These are phyloP conservation scores for Camelus bactrianus DNA, from an alignment of 2,113 vertebrate species.

Conservation along the genomic window DNA sequence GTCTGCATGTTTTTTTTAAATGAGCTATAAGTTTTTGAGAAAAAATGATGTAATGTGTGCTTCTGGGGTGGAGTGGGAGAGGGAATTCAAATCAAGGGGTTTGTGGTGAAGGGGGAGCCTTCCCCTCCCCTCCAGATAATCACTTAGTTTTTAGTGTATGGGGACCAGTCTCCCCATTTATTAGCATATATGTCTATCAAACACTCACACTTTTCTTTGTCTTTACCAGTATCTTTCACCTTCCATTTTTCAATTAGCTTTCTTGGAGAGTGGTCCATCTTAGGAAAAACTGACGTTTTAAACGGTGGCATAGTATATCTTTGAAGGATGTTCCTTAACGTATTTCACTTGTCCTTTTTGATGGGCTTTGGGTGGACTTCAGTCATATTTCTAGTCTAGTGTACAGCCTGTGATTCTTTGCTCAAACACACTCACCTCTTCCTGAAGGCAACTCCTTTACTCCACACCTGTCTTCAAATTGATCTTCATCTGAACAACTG, in stretches of 20 bases:
- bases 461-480: conserved; percentile 53
- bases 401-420: not conserved
- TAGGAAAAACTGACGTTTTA: not conserved
- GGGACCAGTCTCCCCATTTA: not conserved
- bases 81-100: not conserved
- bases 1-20: not conserved
- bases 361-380: not conserved
- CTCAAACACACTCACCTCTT: not conserved
- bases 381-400: not conserved
- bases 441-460: not conserved
- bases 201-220: not conserved
- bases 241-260: not conserved
- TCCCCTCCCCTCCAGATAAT: not conserved
- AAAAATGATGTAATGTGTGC: not conserved
- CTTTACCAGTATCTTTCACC: not conserved
- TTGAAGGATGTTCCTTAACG: not conserved
- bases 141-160: not conserved
- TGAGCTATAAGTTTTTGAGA: not conserved
- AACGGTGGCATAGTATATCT: not conserved
- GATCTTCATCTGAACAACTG: conserved; percentile 38
- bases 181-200: too few species aligned
- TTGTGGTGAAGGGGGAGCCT: not conserved
- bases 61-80: not conserved
- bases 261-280: not conserved
- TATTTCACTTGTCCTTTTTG: not conserved